Evolutionary conservation across 2,888 invertebrate genomes (phyloP).

Genomic region (Dynastes hyllus): DNA sequence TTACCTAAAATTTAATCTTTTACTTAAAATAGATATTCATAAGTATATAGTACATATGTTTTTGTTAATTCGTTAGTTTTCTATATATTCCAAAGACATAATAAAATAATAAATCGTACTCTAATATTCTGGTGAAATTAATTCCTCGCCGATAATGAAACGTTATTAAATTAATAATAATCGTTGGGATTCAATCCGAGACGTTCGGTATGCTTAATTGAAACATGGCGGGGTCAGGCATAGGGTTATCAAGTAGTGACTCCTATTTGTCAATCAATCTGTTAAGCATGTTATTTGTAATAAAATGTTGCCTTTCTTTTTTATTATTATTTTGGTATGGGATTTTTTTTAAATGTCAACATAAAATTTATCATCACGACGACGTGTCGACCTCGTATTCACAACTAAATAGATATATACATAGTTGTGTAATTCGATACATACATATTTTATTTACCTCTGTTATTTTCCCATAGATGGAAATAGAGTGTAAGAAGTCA

Average conservation of each 20-base stretch:
- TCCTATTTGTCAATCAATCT: constrained; percentile 59
- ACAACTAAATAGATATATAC: too few species aligned
- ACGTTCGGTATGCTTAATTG: constrained; percentile 58
- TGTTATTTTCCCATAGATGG: too few species aligned
- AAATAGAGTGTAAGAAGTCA: too few species aligned
- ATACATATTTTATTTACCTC: too few species aligned
- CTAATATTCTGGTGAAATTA: constrained; percentile 8
- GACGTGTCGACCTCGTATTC: neutral
- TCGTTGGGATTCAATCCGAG: neutral
- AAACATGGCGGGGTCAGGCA: constrained; percentile 60
- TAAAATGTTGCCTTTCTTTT: neutral
- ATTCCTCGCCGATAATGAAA: neutral
- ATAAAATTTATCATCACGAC: constrained; percentile 17
- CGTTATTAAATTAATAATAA: constrained; percentile 1
- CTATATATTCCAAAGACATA: neutral
- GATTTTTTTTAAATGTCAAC: constrained; percentile 9
- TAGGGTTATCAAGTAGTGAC: constrained; percentile 59
- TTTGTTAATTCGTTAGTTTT: too few species aligned
- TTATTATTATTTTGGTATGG: constrained; percentile 6
- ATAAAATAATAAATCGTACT: neutral
- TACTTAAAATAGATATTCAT: too few species aligned
- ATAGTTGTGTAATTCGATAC: too few species aligned
- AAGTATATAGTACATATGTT: too few species aligned
- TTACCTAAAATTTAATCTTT: too few species aligned
- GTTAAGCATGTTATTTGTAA: constrained; percentile 35